Evolutionary conservation across 2,797 vertebrate species (phyloP), one percentile per base, ranked within the genome.

Genomic region (Echeneis naucrates): DNA sequence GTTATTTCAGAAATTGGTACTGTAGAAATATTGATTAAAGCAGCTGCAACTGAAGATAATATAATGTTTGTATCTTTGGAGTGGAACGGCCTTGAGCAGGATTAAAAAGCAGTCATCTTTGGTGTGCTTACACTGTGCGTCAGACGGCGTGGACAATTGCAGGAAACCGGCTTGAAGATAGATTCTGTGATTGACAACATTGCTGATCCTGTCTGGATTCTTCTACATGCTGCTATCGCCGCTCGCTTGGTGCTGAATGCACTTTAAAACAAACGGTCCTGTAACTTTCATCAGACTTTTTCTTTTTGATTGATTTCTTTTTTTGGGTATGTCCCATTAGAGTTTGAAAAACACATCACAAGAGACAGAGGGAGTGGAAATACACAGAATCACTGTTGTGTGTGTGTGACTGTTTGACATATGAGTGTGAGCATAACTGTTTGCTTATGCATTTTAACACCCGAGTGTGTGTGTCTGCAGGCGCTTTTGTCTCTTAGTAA

Each of bases 101-200:
- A 6, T 19, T 19, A 54, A 54, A 59, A 52, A 14, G n/a, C 12
- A 4, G 14, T 26, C 51, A 16, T 57, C 50, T 7, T 38, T 4
- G 2, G 37, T 23, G 50, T 45, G 72, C 33, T 0, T 45, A 50
- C 37, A 3, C 53, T n/a, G 42, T 32, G 40, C 5, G 60, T 51
- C 77, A 53, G 63, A 21, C 27, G 11, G 35, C 55, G 58, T 6
- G 21, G 68, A 90, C 85, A 90, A 89, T 88, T 21, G 38, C 85
- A 85, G 89, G 88, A 91, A 89, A 57, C 51, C n/a, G n/a, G 4
- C 32, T 59, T 24, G 10, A 63, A 40, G 44, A 70, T 32, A 44
- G 58, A 78, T 59, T 71, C 78, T 68, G 68, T 61, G 78, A 85
- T 23, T 78, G 85, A 79, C 85, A 82, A 30, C 68, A 44, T 21